A percentile compares a stretch with the other conserved stretches of the same genome.
phyloP scores from a whole-genome alignment of 2,797 vertebrate species.

The Thamnophis elegans region DNA sequence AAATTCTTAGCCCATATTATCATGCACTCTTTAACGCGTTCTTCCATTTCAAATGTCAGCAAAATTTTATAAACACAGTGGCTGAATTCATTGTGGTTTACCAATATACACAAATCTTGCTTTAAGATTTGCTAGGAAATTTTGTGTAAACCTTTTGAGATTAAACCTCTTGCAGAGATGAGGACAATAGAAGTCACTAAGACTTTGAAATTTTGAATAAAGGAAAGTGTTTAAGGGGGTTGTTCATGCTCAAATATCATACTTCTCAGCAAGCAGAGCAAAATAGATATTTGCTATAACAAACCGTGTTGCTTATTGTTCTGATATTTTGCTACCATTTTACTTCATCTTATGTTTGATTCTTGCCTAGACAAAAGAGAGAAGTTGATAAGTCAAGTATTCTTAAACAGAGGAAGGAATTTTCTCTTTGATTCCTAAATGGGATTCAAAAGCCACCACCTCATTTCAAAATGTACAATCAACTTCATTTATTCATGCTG shows the following conservation, averaged over 20 bases:
- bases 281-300: background rate
- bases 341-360: background rate
- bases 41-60: background rate
- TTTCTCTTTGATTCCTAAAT: slow-evolving; percentile 31
- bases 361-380: background rate
- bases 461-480: too few species aligned
- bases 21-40: background rate
- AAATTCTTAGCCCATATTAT: background rate
- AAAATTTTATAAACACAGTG: background rate
- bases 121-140: background rate
- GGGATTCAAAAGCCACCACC: background rate
- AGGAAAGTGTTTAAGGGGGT: background rate
- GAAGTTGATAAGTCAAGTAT: slow-evolving; percentile 30
- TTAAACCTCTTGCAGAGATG: background rate
- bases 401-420: slow-evolving; percentile 35
- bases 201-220: background rate
- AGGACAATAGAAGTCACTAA: background rate
- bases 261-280: background rate
- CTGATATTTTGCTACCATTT: background rate
- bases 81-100: background rate
- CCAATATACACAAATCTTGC: background rate
- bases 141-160: background rate
- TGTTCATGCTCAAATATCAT: background rate
- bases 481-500: too few species aligned
- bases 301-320: slow-evolving; percentile 2